These are phyloP conservation scores for Manis javanica DNA, from an alignment of 2,797 vertebrate species.

Conservation along the genomic window DNA sequence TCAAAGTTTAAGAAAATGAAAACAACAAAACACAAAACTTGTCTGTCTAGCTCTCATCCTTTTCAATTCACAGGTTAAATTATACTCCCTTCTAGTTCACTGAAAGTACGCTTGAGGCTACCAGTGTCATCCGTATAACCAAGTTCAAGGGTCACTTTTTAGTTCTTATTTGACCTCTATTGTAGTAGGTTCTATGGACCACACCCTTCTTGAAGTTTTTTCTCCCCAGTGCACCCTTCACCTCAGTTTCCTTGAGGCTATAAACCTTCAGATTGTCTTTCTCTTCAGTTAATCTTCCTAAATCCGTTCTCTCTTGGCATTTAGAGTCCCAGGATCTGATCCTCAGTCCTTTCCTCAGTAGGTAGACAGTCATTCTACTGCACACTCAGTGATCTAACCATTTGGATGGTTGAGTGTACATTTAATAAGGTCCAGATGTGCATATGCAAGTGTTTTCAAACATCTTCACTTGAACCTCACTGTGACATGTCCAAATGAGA, in stretches of 20 bases:
- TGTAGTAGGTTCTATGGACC: background rate
- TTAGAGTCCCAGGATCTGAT: conserved; percentile 2
- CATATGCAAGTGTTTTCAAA: background rate
- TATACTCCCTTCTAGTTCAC: background rate
- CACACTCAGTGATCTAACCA: background rate
- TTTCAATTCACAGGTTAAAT: background rate
- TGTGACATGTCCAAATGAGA: background rate
- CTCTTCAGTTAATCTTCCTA: conserved; percentile 47
- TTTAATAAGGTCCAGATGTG: background rate
- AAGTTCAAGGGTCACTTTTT: background rate
- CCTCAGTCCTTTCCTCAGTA: background rate
- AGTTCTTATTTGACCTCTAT: background rate
- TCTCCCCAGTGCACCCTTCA: background rate
- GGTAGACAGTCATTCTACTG: background rate
- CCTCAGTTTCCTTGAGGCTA: background rate
- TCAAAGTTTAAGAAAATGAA: background rate
- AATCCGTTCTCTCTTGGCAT: background rate
- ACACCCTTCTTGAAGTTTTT: background rate
- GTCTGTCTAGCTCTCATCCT: background rate
- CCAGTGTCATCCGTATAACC: background rate
- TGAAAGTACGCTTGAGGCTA: background rate
- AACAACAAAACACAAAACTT: background rate
- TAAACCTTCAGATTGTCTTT: background rate
- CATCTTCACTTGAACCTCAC: background rate
- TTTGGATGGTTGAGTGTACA: background rate